Conservation (phyloP, 2,113 vertebrate species). For the Erpornis zantholeuca region DNA sequence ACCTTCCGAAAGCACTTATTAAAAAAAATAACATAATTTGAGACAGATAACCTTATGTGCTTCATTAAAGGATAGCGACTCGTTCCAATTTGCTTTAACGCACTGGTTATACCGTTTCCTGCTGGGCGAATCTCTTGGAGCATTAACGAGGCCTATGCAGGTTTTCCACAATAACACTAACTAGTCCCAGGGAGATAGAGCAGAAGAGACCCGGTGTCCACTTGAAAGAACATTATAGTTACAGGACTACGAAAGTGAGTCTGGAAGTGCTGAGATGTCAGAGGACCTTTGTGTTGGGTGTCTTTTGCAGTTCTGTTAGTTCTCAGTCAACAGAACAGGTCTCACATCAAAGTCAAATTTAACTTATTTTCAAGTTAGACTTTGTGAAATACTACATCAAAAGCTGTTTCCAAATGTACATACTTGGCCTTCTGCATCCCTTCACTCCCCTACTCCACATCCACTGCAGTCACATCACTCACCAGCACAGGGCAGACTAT, state of each 20-base stretch:
- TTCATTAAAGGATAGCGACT: not conserved
- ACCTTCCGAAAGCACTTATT: not conserved
- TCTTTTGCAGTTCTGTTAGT: not conserved
- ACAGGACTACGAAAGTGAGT: not conserved
- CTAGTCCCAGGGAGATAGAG: not conserved
- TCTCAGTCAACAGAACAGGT: not conserved
- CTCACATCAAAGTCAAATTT: not conserved
- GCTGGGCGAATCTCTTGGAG: not conserved
- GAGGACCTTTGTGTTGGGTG: not conserved
- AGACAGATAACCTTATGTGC: not conserved
- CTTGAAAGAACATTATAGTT: not conserved
- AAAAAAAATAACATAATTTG: not conserved
- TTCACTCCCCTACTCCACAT: not conserved
- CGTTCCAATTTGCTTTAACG: fast-evolving
- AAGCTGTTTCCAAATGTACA: not conserved
- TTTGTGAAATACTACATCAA: not conserved
- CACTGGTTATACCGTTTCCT: not conserved
- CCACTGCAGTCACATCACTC: not conserved
- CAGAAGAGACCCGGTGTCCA: fast-evolving
- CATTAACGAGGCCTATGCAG: fast-evolving
- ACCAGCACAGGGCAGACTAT: not conserved
- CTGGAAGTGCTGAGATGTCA: not conserved
- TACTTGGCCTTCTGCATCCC: not conserved
- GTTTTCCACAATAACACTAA: fast-evolving
- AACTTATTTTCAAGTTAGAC: not conserved